These are phyloP conservation scores for Camptogramma bilineatum DNA, from an alignment of 2,888 invertebrate genomes.

Conservation along the genomic window DNA sequence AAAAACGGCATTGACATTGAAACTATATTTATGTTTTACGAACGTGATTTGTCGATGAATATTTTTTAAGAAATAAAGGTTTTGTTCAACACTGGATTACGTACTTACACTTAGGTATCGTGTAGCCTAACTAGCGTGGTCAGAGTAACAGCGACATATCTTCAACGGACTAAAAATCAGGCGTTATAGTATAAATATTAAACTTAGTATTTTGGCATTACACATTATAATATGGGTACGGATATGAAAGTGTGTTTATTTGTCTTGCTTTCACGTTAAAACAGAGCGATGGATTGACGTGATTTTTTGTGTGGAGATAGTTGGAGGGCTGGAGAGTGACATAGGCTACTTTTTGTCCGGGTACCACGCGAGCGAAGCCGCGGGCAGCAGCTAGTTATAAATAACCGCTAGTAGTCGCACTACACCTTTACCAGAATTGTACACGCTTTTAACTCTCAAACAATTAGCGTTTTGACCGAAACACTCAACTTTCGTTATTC, in stretches of 20 bases:
- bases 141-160: conserved; percentile 12
- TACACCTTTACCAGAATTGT: conserved; percentile 31
- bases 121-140: conserved; percentile 7
- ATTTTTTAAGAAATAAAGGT: not conserved
- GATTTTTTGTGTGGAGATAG: no score
- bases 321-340: no score
- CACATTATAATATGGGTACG: no score
- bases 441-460: conserved; percentile 40
- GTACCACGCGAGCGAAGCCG: no score
- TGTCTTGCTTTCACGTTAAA: no score
- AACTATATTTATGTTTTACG: not conserved
- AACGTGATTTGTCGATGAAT: not conserved
- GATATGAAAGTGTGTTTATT: no score
- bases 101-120: conserved; percentile 27
- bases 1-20: no score
- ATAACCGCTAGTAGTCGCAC: conserved; percentile 6
- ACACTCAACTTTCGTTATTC: conserved; percentile 33
- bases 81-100: conserved; percentile 15
- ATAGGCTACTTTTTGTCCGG: no score
- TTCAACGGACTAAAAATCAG: not conserved
- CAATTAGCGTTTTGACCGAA: conserved; percentile 37
- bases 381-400: no score
- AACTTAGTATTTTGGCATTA: no score
- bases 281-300: no score
- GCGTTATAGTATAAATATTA: no score